Evolutionary conservation across 2,888 invertebrate species (phyloP).

Genomic region (Cantharis rustica): DNA sequence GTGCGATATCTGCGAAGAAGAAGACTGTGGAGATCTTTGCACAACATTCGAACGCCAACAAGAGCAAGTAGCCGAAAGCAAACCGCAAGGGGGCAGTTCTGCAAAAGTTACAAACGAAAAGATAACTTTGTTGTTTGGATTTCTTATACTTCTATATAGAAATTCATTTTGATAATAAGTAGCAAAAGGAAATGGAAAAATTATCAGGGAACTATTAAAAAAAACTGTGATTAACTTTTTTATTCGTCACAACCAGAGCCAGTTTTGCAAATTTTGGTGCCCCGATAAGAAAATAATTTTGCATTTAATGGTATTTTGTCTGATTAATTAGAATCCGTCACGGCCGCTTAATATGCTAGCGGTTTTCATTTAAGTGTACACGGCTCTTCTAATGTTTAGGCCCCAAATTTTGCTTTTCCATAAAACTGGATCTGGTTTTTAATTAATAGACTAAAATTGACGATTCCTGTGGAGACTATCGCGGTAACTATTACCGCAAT

Average conservation of each 20-base stretch:
- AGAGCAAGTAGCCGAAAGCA: neutral
- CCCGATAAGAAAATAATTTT: neutral
- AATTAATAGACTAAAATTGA: neutral
- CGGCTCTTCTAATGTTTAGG: neutral
- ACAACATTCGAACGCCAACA: constrained; percentile 9
- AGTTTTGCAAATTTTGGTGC: neutral
- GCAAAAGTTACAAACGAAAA: neutral
- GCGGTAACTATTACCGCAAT: neutral
- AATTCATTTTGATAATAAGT: neutral
- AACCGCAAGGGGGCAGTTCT: neutral
- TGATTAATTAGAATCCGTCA: neutral
- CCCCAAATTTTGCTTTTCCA: neutral
- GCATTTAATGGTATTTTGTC: neutral
- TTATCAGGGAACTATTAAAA: neutral
- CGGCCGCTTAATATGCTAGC: neutral
- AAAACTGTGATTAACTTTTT: neutral
- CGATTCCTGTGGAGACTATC: neutral
- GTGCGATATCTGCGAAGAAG: constrained; percentile 83
- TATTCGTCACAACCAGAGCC: neutral
- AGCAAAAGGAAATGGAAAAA: neutral
- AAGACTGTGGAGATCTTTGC: constrained; percentile 62
- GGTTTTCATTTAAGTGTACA: neutral
- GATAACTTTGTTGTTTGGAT: neutral
- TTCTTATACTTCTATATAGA: neutral
- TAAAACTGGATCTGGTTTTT: neutral